These are phyloP conservation scores for Dicranocentrus wangi DNA, from an alignment of 2,888 invertebrate genomes.

Conservation along the genomic window DNA sequence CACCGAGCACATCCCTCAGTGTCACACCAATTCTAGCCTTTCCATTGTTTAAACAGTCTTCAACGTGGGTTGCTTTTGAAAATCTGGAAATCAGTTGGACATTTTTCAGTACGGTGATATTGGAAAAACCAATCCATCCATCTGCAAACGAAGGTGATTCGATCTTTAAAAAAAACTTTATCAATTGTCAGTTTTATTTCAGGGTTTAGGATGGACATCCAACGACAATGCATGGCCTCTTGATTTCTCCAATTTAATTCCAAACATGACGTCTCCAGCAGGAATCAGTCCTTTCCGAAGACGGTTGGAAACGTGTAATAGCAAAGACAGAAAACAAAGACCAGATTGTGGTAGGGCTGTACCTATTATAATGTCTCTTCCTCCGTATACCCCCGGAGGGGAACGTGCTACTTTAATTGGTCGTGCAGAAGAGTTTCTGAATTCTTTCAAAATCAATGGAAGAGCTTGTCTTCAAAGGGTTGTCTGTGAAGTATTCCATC, in stretches of 20 bases:
- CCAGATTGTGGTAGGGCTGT: slow-evolving; percentile 25
- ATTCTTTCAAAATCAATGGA: slow-evolving; percentile 65
- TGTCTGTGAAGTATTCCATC: slow-evolving; percentile 71
- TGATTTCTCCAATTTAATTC: slow-evolving; percentile 42
- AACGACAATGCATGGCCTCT: slow-evolving; percentile 51
- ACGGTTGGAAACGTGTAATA: too few species aligned
- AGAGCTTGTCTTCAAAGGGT: slow-evolving; percentile 68
- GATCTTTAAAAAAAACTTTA: not conserved
- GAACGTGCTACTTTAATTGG: slow-evolving; percentile 69
- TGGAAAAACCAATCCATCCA: not conserved
- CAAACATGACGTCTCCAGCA: slow-evolving; percentile 22
- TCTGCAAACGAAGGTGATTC: not conserved
- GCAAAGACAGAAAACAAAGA: not conserved
- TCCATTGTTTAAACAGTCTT: slow-evolving; percentile 45
- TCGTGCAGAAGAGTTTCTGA: slow-evolving; percentile 62
- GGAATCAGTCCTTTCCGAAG: not conserved
- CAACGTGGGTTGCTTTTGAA: slow-evolving; percentile 43
- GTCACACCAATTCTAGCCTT: slow-evolving; percentile 44
- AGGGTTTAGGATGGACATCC: slow-evolving; percentile 50
- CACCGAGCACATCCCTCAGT: slow-evolving; percentile 37
- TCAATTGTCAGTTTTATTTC: slow-evolving; percentile 37
- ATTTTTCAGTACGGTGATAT: slow-evolving; percentile 27
- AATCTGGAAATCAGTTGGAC: slow-evolving; percentile 47
- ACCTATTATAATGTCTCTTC: slow-evolving; percentile 58
- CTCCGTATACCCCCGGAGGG: slow-evolving; percentile 68